phyloP scores from a whole-genome alignment of 1,140 invertebrate genomes.

The Cherax destructor region DNA sequence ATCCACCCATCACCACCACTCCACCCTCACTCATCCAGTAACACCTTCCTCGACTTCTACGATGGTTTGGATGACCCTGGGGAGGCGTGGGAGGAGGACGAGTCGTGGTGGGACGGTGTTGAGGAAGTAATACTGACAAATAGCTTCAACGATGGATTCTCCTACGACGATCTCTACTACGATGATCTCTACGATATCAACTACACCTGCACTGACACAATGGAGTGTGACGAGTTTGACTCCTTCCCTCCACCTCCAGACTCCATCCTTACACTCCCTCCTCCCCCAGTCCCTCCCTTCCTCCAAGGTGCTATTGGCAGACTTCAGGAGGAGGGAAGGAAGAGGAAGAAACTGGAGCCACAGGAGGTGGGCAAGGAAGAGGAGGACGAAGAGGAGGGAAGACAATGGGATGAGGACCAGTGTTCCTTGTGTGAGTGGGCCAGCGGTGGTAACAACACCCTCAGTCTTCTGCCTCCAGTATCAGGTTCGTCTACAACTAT shows the following conservation, averaged over 20 bases:
- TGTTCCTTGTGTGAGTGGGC: slow-evolving; percentile 59
- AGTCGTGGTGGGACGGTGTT: slow-evolving; percentile 61
- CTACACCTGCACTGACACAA: slow-evolving; percentile 60
- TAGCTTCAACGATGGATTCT: slow-evolving; percentile 51
- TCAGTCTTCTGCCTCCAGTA: slow-evolving; percentile 57
- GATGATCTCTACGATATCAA: slow-evolving; percentile 58
- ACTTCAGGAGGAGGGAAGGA: slow-evolving; percentile 52
- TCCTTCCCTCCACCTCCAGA: slow-evolving; percentile 44
- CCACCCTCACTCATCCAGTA: slow-evolving; percentile 4
- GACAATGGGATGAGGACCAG: slow-evolving; percentile 18
- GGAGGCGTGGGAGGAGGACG: slow-evolving; percentile 61
- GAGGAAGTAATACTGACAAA: slow-evolving; percentile 62
- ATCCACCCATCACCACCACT: neutral
- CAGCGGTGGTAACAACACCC: slow-evolving; percentile 51
- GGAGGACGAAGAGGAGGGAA: slow-evolving; percentile 17
- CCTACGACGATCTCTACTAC: slow-evolving; percentile 28
- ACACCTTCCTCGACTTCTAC: slow-evolving; percentile 54
- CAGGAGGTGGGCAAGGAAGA: slow-evolving; percentile 22
- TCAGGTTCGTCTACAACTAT: slow-evolving; percentile 28
- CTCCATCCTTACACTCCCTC: slow-evolving; percentile 58
- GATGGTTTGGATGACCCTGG: slow-evolving; percentile 36
- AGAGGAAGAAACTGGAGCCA: slow-evolving; percentile 13
- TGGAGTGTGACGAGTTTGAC: slow-evolving; percentile 52
- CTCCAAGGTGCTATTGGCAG: slow-evolving; percentile 48
- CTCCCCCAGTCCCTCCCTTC: slow-evolving; percentile 59